A percentile compares a stretch with the other conserved stretches of the same genome.
Evolutionary conservation across 2,888 invertebrate genomes (phyloP).

Genomic region (Drosophila leonis): DNA sequence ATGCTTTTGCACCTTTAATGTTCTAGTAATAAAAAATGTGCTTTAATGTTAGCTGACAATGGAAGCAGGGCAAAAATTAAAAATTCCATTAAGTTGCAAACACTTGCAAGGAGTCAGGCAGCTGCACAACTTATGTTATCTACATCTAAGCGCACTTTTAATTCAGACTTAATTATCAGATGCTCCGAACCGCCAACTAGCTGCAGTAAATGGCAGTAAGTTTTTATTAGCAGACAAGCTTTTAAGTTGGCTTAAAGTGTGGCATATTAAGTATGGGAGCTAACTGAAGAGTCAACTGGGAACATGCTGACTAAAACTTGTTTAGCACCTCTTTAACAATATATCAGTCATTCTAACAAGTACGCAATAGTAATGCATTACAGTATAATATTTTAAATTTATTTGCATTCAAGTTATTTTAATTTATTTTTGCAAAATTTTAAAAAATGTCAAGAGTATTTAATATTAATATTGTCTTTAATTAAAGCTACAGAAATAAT

Average conservation of each 20-base stretch:
- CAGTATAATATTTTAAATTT: background rate
- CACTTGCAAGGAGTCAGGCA: constrained; percentile 42
- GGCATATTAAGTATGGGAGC: background rate
- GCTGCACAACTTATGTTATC: constrained; percentile 32
- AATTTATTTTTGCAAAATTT: too few species aligned
- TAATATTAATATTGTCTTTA: too few species aligned
- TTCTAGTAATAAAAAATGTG: constrained; percentile 47
- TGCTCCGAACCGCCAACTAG: constrained; percentile 1
- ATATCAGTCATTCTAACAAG: background rate
- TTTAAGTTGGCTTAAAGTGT: constrained; percentile 31
- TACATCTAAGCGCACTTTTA: constrained; percentile 45
- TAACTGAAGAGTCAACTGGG: background rate
- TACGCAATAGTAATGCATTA: background rate
- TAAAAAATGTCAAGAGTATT: too few species aligned
- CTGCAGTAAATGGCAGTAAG: constrained; percentile 29
- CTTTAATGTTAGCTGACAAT: constrained; percentile 49
- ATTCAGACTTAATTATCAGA: constrained; percentile 65
- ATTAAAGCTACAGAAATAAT: background rate
- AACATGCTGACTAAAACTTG: too few species aligned
- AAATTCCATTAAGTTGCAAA: constrained; percentile 77
- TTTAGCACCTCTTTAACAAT: background rate
- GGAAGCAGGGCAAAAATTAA: constrained; percentile 53
- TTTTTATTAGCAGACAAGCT: constrained; percentile 66
- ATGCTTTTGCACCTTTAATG: constrained; percentile 59
- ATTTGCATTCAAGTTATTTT: background rate